These are phyloP conservation scores for Lethenteron camtschaticum DNA, from an alignment of 2,113 vertebrate species.

Conservation along the genomic window DNA sequence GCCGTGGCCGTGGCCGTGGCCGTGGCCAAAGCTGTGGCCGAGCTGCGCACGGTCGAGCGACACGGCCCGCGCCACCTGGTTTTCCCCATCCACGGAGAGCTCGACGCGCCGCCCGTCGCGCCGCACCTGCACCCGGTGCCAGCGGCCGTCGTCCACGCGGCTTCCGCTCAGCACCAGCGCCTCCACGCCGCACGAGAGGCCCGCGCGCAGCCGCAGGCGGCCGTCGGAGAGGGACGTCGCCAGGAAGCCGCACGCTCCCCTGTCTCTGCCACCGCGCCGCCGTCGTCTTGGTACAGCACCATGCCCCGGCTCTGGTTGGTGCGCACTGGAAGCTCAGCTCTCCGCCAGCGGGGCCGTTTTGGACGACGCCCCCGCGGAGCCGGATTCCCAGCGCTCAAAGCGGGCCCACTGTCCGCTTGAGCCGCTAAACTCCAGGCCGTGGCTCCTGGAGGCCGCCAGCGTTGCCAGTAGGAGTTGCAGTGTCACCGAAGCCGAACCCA, in stretches of 20 bases:
- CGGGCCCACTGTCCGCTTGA: constrained; percentile 72
- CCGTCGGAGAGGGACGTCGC: constrained; percentile 54
- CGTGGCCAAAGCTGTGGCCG: constrained; percentile 17
- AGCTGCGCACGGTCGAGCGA: no score
- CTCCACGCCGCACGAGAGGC: constrained; percentile 61
- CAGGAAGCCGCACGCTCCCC: constrained; percentile 48
- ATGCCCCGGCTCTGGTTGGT: constrained; percentile 54
- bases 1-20: constrained; percentile 63
- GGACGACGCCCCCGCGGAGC: background rate
- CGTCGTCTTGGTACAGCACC: constrained; percentile 69
- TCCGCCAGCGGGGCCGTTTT: constrained; percentile 26
- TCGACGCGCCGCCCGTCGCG: constrained; percentile 43
- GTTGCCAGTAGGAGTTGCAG: constrained; percentile 12
- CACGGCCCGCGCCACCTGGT: constrained; percentile 18
- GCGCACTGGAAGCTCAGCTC: constrained; percentile 68
- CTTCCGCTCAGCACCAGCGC: constrained; percentile 48
- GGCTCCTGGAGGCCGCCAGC: constrained; percentile 18
- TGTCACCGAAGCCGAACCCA: no score
- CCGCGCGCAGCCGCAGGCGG: constrained; percentile 51
- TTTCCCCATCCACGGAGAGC: constrained; percentile 53
- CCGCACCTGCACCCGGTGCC: constrained; percentile 51
- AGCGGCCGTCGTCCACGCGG: constrained; percentile 42
- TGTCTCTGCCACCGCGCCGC: constrained; percentile 23
- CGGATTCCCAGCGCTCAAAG: constrained; percentile 44
- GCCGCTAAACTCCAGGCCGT: constrained; percentile 50